Percentiles rank a stretch among this genome's conserved stretches.
phyloP scores from a whole-genome alignment of 2,113 vertebrate genomes.

The Drymodes brunneopygia region DNA sequence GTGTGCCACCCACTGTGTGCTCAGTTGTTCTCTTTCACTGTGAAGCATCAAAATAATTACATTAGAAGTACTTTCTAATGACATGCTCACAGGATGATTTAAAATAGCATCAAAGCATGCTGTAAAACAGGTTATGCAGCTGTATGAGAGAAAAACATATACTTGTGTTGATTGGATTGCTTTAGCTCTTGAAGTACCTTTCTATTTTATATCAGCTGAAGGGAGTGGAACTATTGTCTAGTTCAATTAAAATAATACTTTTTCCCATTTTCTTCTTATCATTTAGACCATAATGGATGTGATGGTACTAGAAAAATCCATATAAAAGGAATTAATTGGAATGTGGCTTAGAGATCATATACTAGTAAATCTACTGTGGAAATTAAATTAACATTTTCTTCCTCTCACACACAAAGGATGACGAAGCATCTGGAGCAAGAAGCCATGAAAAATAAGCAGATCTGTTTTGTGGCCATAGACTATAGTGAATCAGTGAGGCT shows the following conservation, averaged over 20 bases:
- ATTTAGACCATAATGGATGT: not conserved
- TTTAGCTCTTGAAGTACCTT: slow-evolving; percentile 35
- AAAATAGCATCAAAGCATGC: not conserved
- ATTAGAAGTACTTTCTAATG: slow-evolving; percentile 21
- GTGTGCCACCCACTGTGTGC: not conserved
- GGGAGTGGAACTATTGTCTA: not conserved
- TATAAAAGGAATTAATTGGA: not conserved
- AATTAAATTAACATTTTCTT: not conserved
- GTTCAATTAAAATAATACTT: not conserved
- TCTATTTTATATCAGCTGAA: not conserved
- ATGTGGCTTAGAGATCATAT: not conserved
- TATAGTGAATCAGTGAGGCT: slow-evolving; percentile 4
- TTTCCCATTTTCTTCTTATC: not conserved
- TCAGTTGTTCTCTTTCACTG: not conserved
- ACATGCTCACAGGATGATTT: not conserved
- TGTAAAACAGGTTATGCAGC: slow-evolving; percentile 7
- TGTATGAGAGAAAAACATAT: not conserved
- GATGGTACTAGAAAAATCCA: not conserved
- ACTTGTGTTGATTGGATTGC: not conserved
- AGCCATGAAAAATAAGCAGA: not conserved
- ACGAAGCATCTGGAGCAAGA: not conserved
- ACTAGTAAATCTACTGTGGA: not conserved
- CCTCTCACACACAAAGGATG: not conserved
- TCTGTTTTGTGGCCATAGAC: not conserved
- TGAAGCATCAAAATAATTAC: slow-evolving; percentile 15